These are phyloP conservation scores for Heliconius hermathena DNA, from an alignment of 1,140 invertebrate genomes.

Conservation along the genomic window DNA sequence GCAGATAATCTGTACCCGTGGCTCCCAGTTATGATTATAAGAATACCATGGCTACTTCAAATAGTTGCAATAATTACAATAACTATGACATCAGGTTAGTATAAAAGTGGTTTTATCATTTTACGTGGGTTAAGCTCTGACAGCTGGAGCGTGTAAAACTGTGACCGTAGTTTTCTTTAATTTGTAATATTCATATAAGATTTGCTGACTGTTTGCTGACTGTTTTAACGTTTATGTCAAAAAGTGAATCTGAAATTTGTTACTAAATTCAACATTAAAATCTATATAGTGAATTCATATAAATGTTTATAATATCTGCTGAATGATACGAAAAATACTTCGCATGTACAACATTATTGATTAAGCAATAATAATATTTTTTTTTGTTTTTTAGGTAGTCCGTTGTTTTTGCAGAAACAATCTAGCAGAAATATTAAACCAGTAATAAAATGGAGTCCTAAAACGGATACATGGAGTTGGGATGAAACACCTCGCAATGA, in stretches of 20 bases:
- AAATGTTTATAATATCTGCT: no score
- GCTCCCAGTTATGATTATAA: slow-evolving; percentile 67
- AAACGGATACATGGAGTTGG: slow-evolving; percentile 81
- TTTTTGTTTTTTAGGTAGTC: slow-evolving; percentile 62
- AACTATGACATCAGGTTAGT: slow-evolving; percentile 54
- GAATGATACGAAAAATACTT: no score
- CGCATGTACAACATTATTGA: not conserved
- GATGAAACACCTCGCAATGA: slow-evolving; percentile 78
- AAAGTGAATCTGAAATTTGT: no score
- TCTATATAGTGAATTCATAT: no score
- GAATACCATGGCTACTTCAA: slow-evolving; percentile 69
- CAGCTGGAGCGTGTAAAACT: not conserved
- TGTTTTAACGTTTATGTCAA: no score
- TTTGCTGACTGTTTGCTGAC: no score
- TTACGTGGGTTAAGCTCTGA: not conserved
- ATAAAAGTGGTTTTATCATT: not conserved
- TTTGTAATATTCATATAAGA: no score
- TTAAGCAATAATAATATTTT: not conserved
- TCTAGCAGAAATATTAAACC: slow-evolving; percentile 59
- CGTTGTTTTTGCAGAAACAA: slow-evolving; percentile 69
- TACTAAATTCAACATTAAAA: no score
- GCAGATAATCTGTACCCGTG: slow-evolving; percentile 27
- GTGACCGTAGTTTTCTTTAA: no score
- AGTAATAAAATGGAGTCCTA: slow-evolving; percentile 82
- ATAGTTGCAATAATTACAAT: slow-evolving; percentile 44